phyloP scores from a whole-genome alignment of 2,113 vertebrate species.

The Plestiodon gilberti region DNA sequence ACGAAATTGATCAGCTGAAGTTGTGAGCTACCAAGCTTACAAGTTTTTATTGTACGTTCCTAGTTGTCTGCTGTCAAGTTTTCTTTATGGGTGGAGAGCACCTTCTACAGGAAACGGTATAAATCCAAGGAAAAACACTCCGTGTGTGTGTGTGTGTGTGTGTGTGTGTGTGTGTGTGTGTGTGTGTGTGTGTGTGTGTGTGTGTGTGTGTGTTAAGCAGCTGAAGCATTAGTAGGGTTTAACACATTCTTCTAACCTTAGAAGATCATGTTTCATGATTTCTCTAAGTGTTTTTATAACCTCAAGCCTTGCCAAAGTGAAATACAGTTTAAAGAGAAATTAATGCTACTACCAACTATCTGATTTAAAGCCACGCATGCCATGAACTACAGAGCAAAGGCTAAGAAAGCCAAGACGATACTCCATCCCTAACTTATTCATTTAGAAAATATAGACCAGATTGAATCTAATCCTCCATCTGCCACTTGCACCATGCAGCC shows the following conservation, averaged over 20 bases:
- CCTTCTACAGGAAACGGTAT: slow-evolving; percentile 72
- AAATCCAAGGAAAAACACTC: slow-evolving; percentile 66
- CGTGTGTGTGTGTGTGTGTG: slow-evolving; percentile 45
- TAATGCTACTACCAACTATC: slow-evolving; percentile 40
- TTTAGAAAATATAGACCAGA: slow-evolving; percentile 45
- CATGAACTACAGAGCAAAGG: slow-evolving; percentile 46
- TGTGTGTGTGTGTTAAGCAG: slow-evolving; percentile 64
- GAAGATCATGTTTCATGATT: slow-evolving; percentile 71
- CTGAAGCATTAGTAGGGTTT: slow-evolving; percentile 67
- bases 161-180: slow-evolving; percentile 58
- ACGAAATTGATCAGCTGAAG: slow-evolving; percentile 12
- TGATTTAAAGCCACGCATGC: slow-evolving; percentile 47
- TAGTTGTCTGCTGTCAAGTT: slow-evolving; percentile 60
- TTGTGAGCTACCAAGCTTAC: slow-evolving; percentile 12
- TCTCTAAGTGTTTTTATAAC: slow-evolving; percentile 70
- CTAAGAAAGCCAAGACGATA: slow-evolving; percentile 45
- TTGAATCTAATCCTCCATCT: not conserved
- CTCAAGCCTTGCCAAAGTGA: slow-evolving; percentile 67
- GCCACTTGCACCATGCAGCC: slow-evolving; percentile 38
- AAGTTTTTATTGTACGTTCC: slow-evolving; percentile 26
- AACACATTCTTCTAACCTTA: slow-evolving; percentile 66
- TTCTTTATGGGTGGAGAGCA: slow-evolving; percentile 74
- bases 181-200: slow-evolving; percentile 61
- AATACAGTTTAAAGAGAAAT: slow-evolving; percentile 54
- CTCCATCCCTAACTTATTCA: slow-evolving; percentile 43